Conservation (phyloP, 2,888 invertebrate genomes). For the Neoitamus cyanurus region DNA sequence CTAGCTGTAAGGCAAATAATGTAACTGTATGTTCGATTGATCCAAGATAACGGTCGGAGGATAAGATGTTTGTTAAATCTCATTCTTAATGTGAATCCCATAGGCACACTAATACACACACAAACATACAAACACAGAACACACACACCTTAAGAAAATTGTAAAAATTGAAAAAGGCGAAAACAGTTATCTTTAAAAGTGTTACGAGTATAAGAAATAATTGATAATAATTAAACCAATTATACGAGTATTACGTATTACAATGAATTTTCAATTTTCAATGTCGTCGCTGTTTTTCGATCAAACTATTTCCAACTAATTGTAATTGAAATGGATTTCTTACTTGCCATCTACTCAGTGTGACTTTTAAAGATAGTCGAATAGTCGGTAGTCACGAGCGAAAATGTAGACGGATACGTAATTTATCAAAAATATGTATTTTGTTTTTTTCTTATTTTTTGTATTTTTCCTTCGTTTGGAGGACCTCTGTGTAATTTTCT, state of each 20-base stretch:
- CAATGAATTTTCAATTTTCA: constrained; percentile 3
- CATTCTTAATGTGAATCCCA: neutral
- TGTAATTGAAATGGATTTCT: neutral
- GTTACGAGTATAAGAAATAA: neutral
- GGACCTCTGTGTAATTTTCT: neutral
- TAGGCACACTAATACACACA: too few relatives aligned
- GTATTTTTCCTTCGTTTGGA: neutral
- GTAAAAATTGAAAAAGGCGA: neutral
- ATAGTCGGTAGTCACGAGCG: neutral
- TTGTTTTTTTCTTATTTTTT: neutral
- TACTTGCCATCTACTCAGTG: neutral
- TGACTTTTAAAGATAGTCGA: neutral
- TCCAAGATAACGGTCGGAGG: neutral
- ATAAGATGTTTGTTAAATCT: neutral
- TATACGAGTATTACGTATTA: neutral
- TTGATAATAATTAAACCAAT: neutral
- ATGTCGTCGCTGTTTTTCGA: constrained; percentile 9
- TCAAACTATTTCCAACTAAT: neutral
- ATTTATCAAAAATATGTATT: neutral
- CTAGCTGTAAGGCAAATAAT: neutral
- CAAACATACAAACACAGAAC: neutral
- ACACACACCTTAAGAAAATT: neutral
- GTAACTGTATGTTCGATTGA: neutral
- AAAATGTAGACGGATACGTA: neutral
- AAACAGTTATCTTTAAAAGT: neutral